Evolutionary conservation across 2,797 vertebrate genomes (phyloP).

Genomic region (Notolepis coatsorum): DNA sequence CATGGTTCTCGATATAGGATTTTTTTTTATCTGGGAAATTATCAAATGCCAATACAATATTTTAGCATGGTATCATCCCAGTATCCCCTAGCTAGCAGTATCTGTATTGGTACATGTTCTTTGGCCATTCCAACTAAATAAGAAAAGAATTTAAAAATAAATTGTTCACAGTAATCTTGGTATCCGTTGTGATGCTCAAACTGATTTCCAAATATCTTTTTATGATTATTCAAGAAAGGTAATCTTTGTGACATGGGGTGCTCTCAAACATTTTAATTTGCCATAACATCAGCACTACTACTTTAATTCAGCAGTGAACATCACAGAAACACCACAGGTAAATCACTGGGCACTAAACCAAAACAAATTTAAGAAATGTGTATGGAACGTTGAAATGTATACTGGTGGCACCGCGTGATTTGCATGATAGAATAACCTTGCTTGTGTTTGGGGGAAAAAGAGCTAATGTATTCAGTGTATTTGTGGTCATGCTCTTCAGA

Average conservation of each 20-base stretch:
- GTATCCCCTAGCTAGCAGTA: no score
- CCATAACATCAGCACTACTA: conserved; percentile 45
- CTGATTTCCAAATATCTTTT: no score
- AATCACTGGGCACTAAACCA: conserved; percentile 74
- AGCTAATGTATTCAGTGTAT: conserved; percentile 87
- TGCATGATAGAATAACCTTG: conserved; percentile 87
- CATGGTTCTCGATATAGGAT: no score
- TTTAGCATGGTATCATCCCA: no score
- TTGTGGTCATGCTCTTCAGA: conserved; percentile 88
- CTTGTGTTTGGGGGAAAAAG: conserved; percentile 69
- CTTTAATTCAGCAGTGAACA: conserved; percentile 34
- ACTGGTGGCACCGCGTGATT: conserved; percentile 77
- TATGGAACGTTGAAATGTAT: conserved; percentile 72
- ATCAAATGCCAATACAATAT: no score
- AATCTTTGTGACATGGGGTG: conserved; percentile 38
- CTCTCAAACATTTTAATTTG: conserved; percentile 57
- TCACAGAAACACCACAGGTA: conserved; percentile 67
- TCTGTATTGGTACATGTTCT: no score
- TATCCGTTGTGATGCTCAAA: no score
- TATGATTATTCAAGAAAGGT: no score
- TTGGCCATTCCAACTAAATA: no score
- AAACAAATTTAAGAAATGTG: conserved; percentile 78
- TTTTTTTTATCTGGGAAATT: no score
- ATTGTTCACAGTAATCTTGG: no score
- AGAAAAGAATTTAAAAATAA: no score